A percentile compares a stretch with the other conserved stretches of the same genome.
These are phyloP conservation scores for Periphyllus acericola DNA, from an alignment of 2,888 invertebrate genomes.

Conservation along the genomic window DNA sequence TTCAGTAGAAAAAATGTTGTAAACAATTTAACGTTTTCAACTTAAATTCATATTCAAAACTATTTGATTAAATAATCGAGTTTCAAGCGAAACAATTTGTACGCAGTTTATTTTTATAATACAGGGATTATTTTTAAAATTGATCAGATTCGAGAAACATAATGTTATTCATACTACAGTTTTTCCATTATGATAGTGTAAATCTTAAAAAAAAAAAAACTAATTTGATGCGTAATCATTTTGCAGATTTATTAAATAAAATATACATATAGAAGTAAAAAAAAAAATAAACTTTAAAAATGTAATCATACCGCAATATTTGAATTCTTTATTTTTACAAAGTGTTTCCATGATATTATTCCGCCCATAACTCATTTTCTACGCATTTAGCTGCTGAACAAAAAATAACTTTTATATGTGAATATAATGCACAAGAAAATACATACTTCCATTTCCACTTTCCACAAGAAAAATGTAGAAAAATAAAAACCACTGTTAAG, in stretches of 20 bases:
- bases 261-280: slow-evolving; percentile 1
- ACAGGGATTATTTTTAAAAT: background rate
- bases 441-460: no score
- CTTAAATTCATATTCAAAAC: no score
- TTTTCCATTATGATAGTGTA: background rate
- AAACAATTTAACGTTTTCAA: no score
- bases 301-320: slow-evolving; percentile 12
- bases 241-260: slow-evolving; percentile 11
- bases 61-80: background rate
- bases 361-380: slow-evolving; percentile 51
- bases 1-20: no score
- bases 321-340: slow-evolving; percentile 42
- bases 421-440: background rate
- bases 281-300: slow-evolving; percentile 3
- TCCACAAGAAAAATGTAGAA: slow-evolving; percentile 7
- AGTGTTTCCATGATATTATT: slow-evolving; percentile 56
- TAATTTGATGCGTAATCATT: background rate
- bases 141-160: background rate
- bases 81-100: background rate
- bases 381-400: background rate
- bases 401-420: background rate
- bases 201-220: background rate
- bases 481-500: slow-evolving; percentile 21
- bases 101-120: no score
- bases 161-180: background rate